Conservation (phyloP, 2,113 vertebrate species). For the Chunga burmeisteri region DNA sequence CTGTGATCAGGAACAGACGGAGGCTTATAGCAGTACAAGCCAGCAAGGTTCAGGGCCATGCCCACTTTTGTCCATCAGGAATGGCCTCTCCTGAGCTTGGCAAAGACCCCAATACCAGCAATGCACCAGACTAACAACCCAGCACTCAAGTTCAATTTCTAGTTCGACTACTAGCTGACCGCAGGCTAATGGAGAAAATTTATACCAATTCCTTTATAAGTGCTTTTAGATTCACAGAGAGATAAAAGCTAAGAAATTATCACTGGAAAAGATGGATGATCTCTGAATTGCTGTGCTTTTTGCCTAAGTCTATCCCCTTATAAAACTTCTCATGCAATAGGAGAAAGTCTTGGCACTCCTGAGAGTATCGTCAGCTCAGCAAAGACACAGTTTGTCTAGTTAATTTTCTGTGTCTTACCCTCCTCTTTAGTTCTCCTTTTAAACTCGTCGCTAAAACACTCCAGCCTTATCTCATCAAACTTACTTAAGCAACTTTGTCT, state of each 20-base stretch:
- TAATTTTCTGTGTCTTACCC: neutral
- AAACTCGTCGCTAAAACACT: neutral
- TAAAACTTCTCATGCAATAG: neutral
- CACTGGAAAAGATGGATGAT: neutral
- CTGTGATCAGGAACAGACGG: neutral
- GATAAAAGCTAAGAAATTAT: slow-evolving; percentile 6
- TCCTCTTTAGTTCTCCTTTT: neutral
- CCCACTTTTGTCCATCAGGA: neutral
- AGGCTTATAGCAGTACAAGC: neutral
- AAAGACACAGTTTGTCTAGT: neutral
- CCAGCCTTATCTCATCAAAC: neutral
- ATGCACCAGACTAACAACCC: neutral
- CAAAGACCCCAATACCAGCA: accelerated
- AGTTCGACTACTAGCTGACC: neutral
- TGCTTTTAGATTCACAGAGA: slow-evolving; percentile 16
- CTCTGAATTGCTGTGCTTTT: slow-evolving; percentile 11
- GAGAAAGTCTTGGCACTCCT: neutral
- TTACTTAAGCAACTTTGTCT: neutral
- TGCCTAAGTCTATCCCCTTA: neutral
- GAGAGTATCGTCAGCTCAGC: neutral
- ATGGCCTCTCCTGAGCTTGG: neutral
- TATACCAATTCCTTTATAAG: neutral
- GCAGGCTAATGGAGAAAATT: neutral
- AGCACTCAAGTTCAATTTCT: neutral
- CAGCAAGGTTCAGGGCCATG: neutral